Evolutionary conservation across 2,797 vertebrate genomes (phyloP).

Genomic region (Enteromius trimaculatus): DNA sequence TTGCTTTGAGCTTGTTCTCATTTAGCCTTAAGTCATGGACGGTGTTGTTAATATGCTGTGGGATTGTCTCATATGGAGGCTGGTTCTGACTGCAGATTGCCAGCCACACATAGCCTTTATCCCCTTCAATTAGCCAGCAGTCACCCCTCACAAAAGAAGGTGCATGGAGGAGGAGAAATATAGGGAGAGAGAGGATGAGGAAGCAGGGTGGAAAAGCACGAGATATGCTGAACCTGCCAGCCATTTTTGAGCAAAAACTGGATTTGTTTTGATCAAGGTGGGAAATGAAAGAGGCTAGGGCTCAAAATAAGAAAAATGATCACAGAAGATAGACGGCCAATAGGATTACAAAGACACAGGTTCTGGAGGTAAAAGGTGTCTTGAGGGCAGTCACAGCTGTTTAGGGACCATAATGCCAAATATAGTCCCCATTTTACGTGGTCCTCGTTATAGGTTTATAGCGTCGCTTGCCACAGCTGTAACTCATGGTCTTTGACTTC

Average conservation of each 20-base stretch:
- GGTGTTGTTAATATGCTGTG: conserved; percentile 90
- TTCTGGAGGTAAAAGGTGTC: conserved; percentile 51
- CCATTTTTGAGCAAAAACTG: conserved; percentile 67
- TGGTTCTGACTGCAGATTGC: conserved; percentile 92
- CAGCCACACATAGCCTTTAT: conserved; percentile 89
- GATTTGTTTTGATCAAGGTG: conserved; percentile 57
- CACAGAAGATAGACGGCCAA: conserved; percentile 49
- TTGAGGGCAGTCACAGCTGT: conserved; percentile 69
- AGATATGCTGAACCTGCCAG: conserved; percentile 60
- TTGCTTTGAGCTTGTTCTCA: conserved; percentile 87
- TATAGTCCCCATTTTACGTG: conserved; percentile 74
- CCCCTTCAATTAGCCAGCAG: conserved; percentile 90
- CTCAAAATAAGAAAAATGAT: conserved; percentile 46
- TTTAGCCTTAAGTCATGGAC: conserved; percentile 88
- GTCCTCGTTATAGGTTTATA: conserved; percentile 67
- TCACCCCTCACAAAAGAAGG: conserved; percentile 73
- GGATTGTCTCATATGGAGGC: conserved; percentile 88
- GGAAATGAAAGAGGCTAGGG: conserved; percentile 52
- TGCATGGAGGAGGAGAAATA: conserved; percentile 56
- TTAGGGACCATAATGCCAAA: conserved; percentile 62
- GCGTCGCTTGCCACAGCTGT: conserved; percentile 63
- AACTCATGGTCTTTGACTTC: conserved; percentile 71
- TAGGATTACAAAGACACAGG: conserved; percentile 49
- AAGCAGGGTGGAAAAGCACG: conserved; percentile 63
- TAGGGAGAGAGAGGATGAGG: conserved; percentile 73